A percentile compares a stretch with the other conserved stretches of the same genome.
These are phyloP conservation scores for Myotis planiceps DNA, from an alignment of 2,797 vertebrate species.

Conservation along the genomic window DNA sequence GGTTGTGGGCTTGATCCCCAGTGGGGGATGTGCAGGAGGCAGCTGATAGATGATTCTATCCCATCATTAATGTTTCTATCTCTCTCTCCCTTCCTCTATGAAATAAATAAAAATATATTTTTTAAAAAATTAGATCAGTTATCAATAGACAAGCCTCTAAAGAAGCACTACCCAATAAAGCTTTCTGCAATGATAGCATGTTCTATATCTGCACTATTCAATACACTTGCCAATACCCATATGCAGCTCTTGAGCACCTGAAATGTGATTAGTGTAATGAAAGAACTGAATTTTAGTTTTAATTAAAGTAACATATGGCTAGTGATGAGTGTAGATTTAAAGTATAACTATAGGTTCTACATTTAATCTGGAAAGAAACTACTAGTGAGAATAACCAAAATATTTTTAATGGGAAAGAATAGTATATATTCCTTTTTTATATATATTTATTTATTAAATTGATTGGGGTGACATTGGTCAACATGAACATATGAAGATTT, in stretches of 20 bases:
- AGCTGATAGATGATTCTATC: no score
- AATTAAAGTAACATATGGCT: not conserved
- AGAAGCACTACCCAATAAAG: not conserved
- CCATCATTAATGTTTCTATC: no score
- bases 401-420: not conserved
- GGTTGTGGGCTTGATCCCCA: no score
- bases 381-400: not conserved
- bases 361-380: not conserved
- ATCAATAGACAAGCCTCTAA: not conserved
- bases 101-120: no score
- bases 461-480: no score
- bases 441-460: no score
- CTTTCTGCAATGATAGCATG: not conserved
- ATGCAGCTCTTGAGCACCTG: not conserved
- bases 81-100: no score
- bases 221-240: not conserved
- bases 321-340: not conserved
- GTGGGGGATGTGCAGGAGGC: no score
- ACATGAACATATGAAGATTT: not conserved
- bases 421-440: not conserved
- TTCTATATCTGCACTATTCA: not conserved
- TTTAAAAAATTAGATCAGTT: not conserved
- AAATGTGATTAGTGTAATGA: constrained; percentile 19
- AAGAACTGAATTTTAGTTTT: constrained; percentile 37
- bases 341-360: not conserved